These are phyloP conservation scores for Sinocyclocheilus rhinocerous DNA, from an alignment of 2,113 vertebrate genomes.

Conservation along the genomic window DNA sequence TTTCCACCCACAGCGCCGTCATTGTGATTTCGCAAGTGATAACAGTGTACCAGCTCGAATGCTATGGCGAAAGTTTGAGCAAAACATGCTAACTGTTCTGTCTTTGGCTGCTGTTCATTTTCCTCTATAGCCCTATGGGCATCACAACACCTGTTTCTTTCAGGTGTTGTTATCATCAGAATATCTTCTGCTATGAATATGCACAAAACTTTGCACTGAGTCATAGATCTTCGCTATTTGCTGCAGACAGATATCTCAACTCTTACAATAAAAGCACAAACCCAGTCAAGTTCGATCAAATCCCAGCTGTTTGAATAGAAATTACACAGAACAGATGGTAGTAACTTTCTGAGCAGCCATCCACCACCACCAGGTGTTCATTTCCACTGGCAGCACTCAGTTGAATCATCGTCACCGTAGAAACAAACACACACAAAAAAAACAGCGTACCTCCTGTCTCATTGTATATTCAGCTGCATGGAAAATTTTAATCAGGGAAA, in stretches of 20 bases:
- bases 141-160: too few species aligned
- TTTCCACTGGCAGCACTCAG: not conserved
- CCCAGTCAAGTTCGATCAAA: not conserved
- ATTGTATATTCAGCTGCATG: conserved; percentile 25
- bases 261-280: not conserved
- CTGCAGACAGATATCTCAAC: not conserved
- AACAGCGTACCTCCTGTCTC: not conserved
- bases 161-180: not conserved
- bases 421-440: conserved; percentile 3
- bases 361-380: conserved; percentile 34
- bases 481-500: conserved; percentile 32
- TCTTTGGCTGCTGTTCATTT: not conserved
- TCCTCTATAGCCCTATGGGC: not conserved
- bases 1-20: too few species aligned
- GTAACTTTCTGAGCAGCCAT: not conserved
- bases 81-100: too few species aligned
- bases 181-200: not conserved
- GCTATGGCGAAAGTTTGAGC: too few species aligned
- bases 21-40: too few species aligned
- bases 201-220: not conserved
- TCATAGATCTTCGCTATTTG: not conserved
- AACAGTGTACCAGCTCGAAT: too few species aligned
- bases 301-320: not conserved
- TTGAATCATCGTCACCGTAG: conserved; percentile 40
- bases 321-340: not conserved